These are phyloP conservation scores for Cryptoprocta ferox DNA, from an alignment of 2,797 vertebrate genomes.

Conservation along the genomic window DNA sequence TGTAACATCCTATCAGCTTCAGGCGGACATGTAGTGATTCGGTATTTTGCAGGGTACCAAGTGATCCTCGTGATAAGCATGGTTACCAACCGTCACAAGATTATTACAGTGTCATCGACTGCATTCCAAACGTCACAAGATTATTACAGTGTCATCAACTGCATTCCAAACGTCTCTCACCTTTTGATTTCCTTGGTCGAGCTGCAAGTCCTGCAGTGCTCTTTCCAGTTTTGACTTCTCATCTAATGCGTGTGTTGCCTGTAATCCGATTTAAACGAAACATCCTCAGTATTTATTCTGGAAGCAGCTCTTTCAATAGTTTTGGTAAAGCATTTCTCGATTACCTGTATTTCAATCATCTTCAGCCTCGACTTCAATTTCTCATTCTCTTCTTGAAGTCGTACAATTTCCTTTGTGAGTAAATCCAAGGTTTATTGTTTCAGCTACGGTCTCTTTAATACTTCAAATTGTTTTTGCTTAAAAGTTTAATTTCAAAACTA, in stretches of 20 bases:
- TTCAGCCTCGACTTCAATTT: constrained; percentile 93
- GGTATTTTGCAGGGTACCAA: neutral
- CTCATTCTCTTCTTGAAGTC: constrained; percentile 96
- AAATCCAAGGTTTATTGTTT: constrained; percentile 68
- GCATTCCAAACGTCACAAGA: neutral
- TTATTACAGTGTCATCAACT: neutral
- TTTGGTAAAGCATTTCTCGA: neutral
- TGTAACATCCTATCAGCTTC: too few relatives aligned
- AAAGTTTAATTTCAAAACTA: neutral
- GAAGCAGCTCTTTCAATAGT: neutral
- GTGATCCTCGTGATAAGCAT: neutral
- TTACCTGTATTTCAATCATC: constrained; percentile 95
- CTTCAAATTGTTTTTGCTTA: constrained; percentile 37
- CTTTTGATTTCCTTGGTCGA: constrained; percentile 92
- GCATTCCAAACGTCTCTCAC: constrained; percentile 81
- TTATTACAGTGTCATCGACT: neutral
- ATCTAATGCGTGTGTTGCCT: constrained; percentile 94
- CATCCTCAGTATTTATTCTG: neutral
- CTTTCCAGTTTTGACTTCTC: constrained; percentile 93
- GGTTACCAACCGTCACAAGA: neutral
- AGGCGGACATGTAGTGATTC: neutral
- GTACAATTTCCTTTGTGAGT: constrained; percentile 90
- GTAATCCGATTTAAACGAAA: constrained; percentile 41
- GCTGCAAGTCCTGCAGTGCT: constrained; percentile 92
- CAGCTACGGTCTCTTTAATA: constrained; percentile 1